phyloP scores from a whole-genome alignment of 2,113 vertebrate genomes.

The Condylura cristata region DNA sequence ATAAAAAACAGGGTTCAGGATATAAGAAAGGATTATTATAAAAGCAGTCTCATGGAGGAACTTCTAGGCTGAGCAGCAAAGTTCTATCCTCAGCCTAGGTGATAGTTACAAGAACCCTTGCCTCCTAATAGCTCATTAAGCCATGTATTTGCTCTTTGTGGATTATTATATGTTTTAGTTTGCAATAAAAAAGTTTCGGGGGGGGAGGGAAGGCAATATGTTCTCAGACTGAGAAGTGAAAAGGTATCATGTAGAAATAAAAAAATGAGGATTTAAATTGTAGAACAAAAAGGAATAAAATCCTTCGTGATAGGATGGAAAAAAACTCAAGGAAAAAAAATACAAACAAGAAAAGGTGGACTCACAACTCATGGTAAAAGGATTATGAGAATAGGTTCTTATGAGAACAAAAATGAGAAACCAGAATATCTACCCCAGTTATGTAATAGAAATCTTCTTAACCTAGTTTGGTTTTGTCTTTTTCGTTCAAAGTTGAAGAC shows the following conservation, averaged over 20 bases:
- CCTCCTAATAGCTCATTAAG: background rate
- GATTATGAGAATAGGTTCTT: background rate
- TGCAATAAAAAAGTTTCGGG: background rate
- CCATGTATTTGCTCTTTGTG: background rate
- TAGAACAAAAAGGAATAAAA: background rate
- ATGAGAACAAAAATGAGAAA: background rate
- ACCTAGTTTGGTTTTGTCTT: background rate
- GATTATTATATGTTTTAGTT: background rate
- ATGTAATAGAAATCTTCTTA: background rate
- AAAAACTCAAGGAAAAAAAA: slow-evolving; percentile 30
- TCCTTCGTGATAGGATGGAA: background rate
- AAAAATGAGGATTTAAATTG: background rate
- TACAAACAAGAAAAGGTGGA: background rate
- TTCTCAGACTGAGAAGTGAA: background rate
- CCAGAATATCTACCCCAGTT: background rate
- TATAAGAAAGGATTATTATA: background rate
- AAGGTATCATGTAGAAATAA: background rate
- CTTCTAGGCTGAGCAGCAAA: background rate
- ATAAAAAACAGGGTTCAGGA: background rate
- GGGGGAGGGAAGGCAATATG: background rate
- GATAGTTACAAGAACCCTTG: background rate
- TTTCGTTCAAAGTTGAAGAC: background rate
- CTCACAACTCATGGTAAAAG: background rate
- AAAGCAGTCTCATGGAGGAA: background rate
- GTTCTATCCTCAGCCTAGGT: background rate